A percentile compares a stretch with the other conserved stretches of the same genome.
Evolutionary conservation across 2,888 invertebrate species (phyloP).

Genomic region (Allolobophora icterica): DNA sequence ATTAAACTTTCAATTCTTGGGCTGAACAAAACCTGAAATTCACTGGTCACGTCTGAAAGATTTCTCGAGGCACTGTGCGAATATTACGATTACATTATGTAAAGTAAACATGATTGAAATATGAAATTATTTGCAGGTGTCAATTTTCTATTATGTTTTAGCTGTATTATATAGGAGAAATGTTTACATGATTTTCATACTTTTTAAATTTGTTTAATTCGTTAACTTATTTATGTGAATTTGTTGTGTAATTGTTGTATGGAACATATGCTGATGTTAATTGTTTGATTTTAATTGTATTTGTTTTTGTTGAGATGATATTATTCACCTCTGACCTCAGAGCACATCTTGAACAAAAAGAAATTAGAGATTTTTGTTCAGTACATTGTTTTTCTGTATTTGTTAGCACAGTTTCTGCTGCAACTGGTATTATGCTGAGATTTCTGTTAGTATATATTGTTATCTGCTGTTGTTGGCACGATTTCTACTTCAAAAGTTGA

Average conservation of each 20-base stretch:
- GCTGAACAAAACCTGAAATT: background rate
- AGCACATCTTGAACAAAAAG: background rate
- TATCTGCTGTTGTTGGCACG: background rate
- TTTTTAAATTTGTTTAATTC: background rate
- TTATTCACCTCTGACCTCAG: background rate
- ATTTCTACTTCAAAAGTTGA: background rate
- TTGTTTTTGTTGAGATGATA: background rate
- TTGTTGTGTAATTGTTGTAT: background rate
- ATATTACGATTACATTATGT: background rate
- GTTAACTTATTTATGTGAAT: background rate
- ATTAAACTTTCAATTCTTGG: background rate
- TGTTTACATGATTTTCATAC: background rate
- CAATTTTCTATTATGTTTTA: background rate
- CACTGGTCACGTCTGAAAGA: background rate
- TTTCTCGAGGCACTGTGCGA: background rate
- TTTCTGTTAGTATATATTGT: background rate
- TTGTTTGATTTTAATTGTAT: background rate
- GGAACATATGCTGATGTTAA: background rate
- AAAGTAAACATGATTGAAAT: background rate
- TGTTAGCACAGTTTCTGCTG: background rate
- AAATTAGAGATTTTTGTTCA: background rate
- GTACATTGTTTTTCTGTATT: background rate
- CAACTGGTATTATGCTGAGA: background rate
- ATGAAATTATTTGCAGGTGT: background rate
- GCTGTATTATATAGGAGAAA: background rate